Conservation (phyloP, 2,113 vertebrate species). For the Heteronetta atricapilla region DNA sequence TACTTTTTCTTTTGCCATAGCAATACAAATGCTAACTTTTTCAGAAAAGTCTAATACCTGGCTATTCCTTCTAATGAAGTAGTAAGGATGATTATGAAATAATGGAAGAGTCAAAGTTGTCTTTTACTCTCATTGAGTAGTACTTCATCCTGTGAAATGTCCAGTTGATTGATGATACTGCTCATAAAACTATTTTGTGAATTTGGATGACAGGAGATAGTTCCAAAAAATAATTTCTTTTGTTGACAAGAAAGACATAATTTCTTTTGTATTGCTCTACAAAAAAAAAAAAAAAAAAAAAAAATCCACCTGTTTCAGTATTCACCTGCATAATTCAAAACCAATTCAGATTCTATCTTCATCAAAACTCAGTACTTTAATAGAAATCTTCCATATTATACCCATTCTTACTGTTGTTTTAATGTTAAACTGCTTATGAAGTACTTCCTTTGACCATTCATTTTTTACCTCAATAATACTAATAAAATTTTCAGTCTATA, state of each 20-base stretch:
- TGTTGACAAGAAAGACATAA: neutral
- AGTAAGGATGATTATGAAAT: neutral
- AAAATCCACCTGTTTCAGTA: neutral
- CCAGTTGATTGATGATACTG: neutral
- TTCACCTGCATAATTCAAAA: neutral
- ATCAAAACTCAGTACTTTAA: neutral
- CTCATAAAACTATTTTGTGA: neutral
- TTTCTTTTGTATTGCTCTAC: rapidly evolving
- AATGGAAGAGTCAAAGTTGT: neutral
- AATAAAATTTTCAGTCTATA: neutral
- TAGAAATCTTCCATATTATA: neutral
- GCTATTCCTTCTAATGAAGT: neutral
- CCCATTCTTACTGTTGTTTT: neutral
- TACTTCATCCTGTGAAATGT: neutral
- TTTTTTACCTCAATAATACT: neutral
- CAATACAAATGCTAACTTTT: neutral
- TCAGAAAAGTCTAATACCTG: neutral
- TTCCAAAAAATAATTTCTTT: neutral
- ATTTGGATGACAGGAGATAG: neutral
- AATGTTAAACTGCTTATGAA: neutral
- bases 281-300: neutral
- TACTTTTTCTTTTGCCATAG: neutral
- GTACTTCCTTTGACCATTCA: neutral
- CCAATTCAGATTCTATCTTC: neutral
- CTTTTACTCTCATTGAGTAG: neutral